These are phyloP conservation scores for Amblyopsis hoosieri DNA, from an alignment of 2,797 vertebrate genomes.

Conservation along the genomic window DNA sequence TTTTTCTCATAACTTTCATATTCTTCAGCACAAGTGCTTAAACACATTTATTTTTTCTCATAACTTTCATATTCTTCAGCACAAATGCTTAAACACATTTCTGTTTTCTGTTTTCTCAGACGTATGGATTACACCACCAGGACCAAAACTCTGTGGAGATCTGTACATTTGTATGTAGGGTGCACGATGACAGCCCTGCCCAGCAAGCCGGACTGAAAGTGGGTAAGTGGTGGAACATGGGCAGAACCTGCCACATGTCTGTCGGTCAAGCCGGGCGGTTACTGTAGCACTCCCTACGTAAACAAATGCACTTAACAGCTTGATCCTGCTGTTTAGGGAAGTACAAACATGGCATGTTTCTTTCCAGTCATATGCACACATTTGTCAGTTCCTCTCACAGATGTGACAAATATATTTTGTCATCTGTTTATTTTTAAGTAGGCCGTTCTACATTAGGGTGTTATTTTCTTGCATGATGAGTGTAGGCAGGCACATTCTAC, in stretches of 20 bases:
- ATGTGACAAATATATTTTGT: constrained; percentile 3
- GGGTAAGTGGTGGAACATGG: constrained; percentile 74
- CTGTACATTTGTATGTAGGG: constrained; percentile 94
- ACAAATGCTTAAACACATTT: background rate
- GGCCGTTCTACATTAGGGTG: too few relatives aligned
- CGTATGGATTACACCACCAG: constrained; percentile 92
- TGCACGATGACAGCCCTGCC: constrained; percentile 88
- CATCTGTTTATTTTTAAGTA: too few relatives aligned
- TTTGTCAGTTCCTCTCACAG: constrained; percentile 12
- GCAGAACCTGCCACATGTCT: background rate
- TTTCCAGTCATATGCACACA: constrained; percentile 31
- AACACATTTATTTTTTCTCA: background rate
- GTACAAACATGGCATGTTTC: constrained; percentile 46
- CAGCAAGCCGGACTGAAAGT: constrained; percentile 88
- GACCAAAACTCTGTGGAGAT: constrained; percentile 92
- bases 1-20: background rate
- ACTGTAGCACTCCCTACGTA: constrained; percentile 28
- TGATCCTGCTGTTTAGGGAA: constrained; percentile 53
- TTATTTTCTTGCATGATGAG: too few relatives aligned
- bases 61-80: background rate
- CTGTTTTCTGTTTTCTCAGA: constrained; percentile 75
- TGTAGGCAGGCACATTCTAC: too few relatives aligned
- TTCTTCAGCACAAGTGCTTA: background rate
- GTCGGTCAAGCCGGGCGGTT: constrained; percentile 18
- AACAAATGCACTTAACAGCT: constrained; percentile 45